Percentiles rank a stretch among this genome's conserved stretches.
These are phyloP conservation scores for Sebastolobus altivelis DNA, from an alignment of 2,797 vertebrate genomes.

Conservation along the genomic window DNA sequence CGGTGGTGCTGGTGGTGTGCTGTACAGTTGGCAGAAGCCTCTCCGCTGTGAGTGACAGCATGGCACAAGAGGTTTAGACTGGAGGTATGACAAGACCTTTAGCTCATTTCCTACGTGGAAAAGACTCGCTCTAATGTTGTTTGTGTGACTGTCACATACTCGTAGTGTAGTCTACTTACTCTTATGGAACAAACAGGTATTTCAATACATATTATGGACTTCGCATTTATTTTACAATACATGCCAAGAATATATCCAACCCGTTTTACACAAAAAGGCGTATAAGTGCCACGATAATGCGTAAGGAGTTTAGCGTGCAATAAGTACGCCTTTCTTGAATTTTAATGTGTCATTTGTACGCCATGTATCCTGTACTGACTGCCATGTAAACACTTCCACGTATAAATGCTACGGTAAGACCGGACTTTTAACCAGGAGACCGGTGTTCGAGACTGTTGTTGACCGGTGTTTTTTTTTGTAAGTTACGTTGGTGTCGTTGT, in stretches of 20 bases:
- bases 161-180: neutral
- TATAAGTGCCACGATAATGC: no score
- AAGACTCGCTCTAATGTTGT: conserved; percentile 24
- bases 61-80: conserved; percentile 28
- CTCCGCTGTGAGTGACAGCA: conserved; percentile 51
- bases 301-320: no score
- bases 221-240: neutral
- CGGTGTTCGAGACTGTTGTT: no score
- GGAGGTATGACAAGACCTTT: conserved; percentile 44
- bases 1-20: conserved; percentile 9
- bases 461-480: no score
- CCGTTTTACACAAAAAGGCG: no score
- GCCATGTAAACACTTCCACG: no score
- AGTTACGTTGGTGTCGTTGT: no score
- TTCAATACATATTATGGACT: neutral
- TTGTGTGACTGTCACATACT: conserved; percentile 11
- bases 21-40: conserved; percentile 37
- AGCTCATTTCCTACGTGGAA: conserved; percentile 58
- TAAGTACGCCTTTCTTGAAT: no score
- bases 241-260: neutral
- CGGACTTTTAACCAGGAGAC: no score
- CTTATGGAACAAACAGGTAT: neutral
- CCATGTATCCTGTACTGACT: no score
- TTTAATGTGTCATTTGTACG: no score
- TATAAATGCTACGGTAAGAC: no score